Percentiles rank a stretch among this genome's conserved stretches.
Conservation (phyloP, 2,797 vertebrate species). For the Brachyrhaphis roseni region DNA sequence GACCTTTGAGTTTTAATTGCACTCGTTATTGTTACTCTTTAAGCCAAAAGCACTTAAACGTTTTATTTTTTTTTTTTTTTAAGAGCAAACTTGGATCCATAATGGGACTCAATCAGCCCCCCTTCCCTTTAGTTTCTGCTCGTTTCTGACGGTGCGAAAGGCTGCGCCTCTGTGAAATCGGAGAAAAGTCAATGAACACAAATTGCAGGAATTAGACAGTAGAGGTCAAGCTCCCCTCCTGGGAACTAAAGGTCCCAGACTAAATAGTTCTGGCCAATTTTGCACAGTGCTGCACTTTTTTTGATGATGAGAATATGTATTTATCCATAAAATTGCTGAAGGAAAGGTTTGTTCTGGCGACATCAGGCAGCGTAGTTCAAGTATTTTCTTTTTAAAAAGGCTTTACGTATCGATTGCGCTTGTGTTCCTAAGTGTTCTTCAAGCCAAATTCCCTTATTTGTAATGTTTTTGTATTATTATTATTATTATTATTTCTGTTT, state of each 20-base stretch:
- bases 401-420: constrained; percentile 69
- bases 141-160: constrained; percentile 62
- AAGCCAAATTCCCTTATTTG: constrained; percentile 79
- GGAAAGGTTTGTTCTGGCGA: constrained; percentile 45
- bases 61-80: constrained; percentile 37
- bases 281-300: constrained; percentile 99
- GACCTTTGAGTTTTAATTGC: constrained; percentile 79
- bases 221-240: constrained; percentile 84
- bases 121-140: constrained; percentile 45
- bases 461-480: constrained; percentile 49
- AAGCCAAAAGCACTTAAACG: constrained; percentile 84
- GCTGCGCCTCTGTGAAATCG: constrained; percentile 64
- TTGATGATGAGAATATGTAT: constrained; percentile 82
- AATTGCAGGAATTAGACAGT: constrained; percentile 82
- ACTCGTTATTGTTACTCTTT: constrained; percentile 81
- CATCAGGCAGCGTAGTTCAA: constrained; percentile 51
- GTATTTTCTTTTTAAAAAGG: constrained; percentile 63
- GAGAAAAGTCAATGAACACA: constrained; percentile 65
- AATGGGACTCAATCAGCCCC: constrained; percentile 59
- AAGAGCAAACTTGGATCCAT: constrained; percentile 60
- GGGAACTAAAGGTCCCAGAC: constrained; percentile 92
- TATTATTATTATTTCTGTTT: constrained; percentile 42
- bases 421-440: constrained; percentile 75
- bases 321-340: constrained; percentile 79
- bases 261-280: constrained; percentile 93